Conservation (phyloP, 2,888 invertebrate species). For the Noctuana brunneofusca region DNA sequence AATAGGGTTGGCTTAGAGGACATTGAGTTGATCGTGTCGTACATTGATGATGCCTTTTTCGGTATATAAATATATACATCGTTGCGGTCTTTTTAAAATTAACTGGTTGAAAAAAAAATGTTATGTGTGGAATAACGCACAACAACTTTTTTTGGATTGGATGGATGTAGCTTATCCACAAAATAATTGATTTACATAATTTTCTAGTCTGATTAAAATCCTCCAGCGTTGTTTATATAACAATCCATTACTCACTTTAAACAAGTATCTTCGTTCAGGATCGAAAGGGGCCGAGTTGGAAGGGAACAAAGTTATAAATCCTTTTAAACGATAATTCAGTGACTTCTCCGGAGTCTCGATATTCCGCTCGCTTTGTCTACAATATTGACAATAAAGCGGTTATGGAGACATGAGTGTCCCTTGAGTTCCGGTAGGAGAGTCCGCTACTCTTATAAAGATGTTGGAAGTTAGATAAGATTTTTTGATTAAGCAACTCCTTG, state of each 20-base stretch:
- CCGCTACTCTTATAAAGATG: background rate
- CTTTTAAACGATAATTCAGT: slow-evolving; percentile 35
- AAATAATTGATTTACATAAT: slow-evolving; percentile 60
- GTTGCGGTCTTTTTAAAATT: background rate
- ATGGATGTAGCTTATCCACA: slow-evolving; percentile 57
- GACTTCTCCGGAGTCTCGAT: slow-evolving; percentile 21
- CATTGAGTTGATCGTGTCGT: slow-evolving; percentile 1
- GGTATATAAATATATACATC: background rate
- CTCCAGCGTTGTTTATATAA: slow-evolving; percentile 27
- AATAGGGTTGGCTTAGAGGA: slow-evolving; percentile 10
- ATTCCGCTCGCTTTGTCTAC: slow-evolving; percentile 16
- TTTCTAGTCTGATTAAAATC: slow-evolving; percentile 51
- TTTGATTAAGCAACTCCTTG: background rate
- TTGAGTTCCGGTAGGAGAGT: slow-evolving; percentile 6
- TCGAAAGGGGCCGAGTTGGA: slow-evolving; percentile 17
- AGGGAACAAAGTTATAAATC: slow-evolving; percentile 34
- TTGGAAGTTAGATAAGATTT: background rate
- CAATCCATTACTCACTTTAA: slow-evolving; percentile 28
- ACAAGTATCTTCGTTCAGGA: slow-evolving; percentile 25
- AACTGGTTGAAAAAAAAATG: background rate
- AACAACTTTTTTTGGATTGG: too few species aligned
- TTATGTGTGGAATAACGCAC: background rate
- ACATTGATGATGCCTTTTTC: slow-evolving; percentile 4
- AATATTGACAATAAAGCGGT: slow-evolving; percentile 29
- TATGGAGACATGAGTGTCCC: slow-evolving; percentile 13